These are phyloP conservation scores for Vespertilio murinus DNA, from an alignment of 2,797 vertebrate genomes.

Conservation along the genomic window DNA sequence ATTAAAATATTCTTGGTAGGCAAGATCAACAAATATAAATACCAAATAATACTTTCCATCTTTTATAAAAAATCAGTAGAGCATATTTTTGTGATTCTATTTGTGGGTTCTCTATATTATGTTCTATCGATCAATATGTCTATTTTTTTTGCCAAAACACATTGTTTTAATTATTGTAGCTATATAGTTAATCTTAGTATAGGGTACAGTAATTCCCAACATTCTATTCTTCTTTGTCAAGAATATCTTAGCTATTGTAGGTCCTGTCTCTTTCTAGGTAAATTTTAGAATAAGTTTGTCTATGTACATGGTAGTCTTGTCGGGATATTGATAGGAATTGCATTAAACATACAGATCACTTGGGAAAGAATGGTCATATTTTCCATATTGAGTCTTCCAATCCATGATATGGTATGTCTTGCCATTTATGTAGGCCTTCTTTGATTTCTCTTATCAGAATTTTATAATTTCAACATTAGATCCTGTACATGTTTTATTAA, in stretches of 20 bases:
- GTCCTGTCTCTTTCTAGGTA: not conserved
- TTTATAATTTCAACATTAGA: not conserved
- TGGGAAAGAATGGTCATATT: not conserved
- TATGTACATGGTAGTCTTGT: not conserved
- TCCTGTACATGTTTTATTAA: not conserved
- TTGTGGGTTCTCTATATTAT: not conserved
- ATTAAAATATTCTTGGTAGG: not conserved
- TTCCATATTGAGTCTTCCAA: not conserved
- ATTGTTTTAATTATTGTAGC: not conserved
- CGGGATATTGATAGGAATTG: slow-evolving; percentile 13
- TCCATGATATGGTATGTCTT: not conserved
- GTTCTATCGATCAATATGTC: not conserved
- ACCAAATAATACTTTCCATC: not conserved
- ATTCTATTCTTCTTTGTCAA: not conserved
- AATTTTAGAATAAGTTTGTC: slow-evolving; percentile 9
- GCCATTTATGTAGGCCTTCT: not conserved
- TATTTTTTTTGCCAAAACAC: not conserved
- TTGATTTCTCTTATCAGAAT: slow-evolving; percentile 18
- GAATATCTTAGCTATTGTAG: not conserved
- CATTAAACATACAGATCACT: not conserved
- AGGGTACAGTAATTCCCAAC: not conserved
- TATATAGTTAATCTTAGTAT: not conserved
- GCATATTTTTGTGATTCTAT: not conserved
- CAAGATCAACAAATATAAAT: slow-evolving; percentile 34
- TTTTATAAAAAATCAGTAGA: slow-evolving; percentile 12